Base-by-base conservation (phyloP, 2,797 vertebrate genomes). In the Uromys caudimaculatus region DNA sequence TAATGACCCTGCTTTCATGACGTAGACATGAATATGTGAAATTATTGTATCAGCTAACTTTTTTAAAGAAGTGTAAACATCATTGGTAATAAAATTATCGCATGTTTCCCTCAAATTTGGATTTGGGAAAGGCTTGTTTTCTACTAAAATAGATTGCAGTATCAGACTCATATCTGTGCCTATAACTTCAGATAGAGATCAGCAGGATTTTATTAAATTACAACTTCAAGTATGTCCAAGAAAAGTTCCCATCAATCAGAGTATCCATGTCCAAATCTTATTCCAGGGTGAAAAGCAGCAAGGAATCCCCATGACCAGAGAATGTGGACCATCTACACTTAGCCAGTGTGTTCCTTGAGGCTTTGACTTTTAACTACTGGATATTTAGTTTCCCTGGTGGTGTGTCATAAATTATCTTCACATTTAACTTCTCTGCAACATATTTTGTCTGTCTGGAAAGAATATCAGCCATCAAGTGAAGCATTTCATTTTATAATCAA, bases 401-500 rank as follows among this genome's bases (percentile, higher is more conserved):
- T 77, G 52, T 90, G 77, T 96, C 73, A 96, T 97, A 85, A 96
- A 96, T 95, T 95, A 95, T 92, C 94, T 96, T 94, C 82, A 92
- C 79, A 90, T 95, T 81, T 89, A 81, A 96, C 29, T 95, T 95
- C 94, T 75, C 85, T 78, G 62, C 38, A 88, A 75, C 56, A 86
- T 50, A 86, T 97, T 95, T 82, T 21, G 75, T 94, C 62, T 90
- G 50, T 95, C 84, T 96, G 93, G 79, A 95, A 96, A 95, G 71
- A 89, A 79, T 32, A 95, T 69, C 81, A 95, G 82, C 89, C 38
- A 62, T 41, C 6, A 8, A 97, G 44, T 88, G 44, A 95, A 41
- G 83, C 60, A 88, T 95, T 75, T 95, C 83, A 60, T 92, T 97
- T 97, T 97, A 95, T 93, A 95, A 97, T 93, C 96, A 97, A 93